phyloP scores from a whole-genome alignment of 2,113 vertebrate species.

The Strix aluco region DNA sequence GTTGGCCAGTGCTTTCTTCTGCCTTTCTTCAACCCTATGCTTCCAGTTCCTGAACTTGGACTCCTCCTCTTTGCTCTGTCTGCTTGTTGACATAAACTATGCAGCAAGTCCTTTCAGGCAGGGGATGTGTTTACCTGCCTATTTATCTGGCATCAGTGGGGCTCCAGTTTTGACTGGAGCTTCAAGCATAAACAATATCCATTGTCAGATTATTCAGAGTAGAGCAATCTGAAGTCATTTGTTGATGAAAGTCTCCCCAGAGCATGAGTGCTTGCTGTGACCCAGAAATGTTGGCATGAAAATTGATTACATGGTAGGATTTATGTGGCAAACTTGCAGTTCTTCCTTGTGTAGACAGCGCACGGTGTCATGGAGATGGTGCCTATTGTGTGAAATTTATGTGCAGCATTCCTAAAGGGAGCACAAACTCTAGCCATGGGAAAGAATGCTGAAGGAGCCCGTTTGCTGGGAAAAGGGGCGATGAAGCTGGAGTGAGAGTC shows the following conservation, averaged over 20 bases:
- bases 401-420: not conserved
- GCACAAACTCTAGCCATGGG: not conserved
- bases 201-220: slow-evolving; percentile 31
- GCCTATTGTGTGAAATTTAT: not conserved
- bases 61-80: not conserved
- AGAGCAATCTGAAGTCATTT: slow-evolving; percentile 23
- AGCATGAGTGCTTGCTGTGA: slow-evolving; percentile 11
- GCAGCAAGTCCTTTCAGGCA: not conserved
- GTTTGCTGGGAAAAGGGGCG: not conserved
- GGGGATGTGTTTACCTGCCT: slow-evolving; percentile 9
- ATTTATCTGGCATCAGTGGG: not conserved
- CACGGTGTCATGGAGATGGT: not conserved
- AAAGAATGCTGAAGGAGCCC: not conserved
- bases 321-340: not conserved
- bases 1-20: not conserved
- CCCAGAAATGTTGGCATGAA: slow-evolving; percentile 8
- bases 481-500: not conserved
- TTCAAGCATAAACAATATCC: slow-evolving; percentile 13
- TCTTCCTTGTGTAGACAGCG: not conserved
- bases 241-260: slow-evolving; percentile 41
- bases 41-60: not conserved
- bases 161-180: not conserved
- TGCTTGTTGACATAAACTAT: not conserved
- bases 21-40: not conserved
- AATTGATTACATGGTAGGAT: slow-evolving; percentile 20